Evolutionary conservation across 2,888 invertebrate genomes (phyloP).

Genomic region (Petrolisthes cinctipes): DNA sequence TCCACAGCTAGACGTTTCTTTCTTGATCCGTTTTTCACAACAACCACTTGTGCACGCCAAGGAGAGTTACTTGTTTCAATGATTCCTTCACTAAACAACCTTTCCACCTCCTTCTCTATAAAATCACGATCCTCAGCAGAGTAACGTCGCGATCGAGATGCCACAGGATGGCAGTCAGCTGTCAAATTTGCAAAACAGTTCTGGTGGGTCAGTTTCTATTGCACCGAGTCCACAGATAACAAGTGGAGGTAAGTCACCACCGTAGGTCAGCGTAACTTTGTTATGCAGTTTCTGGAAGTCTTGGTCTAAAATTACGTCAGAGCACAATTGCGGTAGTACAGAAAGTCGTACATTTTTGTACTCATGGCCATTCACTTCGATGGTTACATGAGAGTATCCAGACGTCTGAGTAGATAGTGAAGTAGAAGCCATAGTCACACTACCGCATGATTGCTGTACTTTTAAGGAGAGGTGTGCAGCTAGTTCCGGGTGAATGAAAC

Average conservation of each 20-base stretch:
- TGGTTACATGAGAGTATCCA: background rate
- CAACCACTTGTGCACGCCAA: background rate
- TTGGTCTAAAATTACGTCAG: background rate
- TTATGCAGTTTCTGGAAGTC: background rate
- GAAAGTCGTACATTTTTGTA: constrained; percentile 1
- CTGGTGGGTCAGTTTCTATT: too few relatives aligned
- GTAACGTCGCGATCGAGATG: too few relatives aligned
- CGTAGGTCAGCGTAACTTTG: background rate
- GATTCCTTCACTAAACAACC: constrained; percentile 12
- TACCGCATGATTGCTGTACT: background rate
- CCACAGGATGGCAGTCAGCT: background rate
- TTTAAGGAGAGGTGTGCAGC: too few relatives aligned
- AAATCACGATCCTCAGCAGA: too few relatives aligned
- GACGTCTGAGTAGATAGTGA: background rate
- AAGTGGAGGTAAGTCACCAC: constrained; percentile 4
- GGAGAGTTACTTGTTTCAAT: constrained; percentile 20
- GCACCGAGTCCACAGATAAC: constrained; percentile 3
- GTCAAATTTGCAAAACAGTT: background rate
- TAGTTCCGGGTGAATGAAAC: background rate
- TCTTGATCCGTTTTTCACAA: constrained; percentile 1
- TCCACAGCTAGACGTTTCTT: background rate
- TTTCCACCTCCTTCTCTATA: too few relatives aligned
- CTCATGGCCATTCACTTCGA: background rate
- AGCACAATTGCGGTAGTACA: background rate
- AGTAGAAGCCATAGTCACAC: background rate